Percentiles rank a stretch among this genome's conserved stretches.
These are phyloP conservation scores for Stegostoma tigrinum DNA, from an alignment of 2,113 vertebrate genomes.

Conservation along the genomic window DNA sequence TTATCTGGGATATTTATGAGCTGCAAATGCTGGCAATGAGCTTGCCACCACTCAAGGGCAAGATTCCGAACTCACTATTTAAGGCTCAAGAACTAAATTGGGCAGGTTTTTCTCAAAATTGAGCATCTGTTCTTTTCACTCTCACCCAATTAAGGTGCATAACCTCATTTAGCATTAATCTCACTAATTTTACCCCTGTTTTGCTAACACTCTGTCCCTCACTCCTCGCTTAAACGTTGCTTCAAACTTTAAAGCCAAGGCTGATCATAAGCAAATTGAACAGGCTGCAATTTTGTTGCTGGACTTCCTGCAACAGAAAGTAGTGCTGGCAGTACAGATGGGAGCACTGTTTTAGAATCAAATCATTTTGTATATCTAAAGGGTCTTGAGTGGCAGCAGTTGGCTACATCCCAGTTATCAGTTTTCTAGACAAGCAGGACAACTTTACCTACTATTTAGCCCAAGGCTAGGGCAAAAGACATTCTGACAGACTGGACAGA, in stretches of 20 bases:
- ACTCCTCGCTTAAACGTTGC: conserved; percentile 49
- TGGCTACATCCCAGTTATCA: conserved; percentile 65
- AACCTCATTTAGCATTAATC: too few relatives aligned
- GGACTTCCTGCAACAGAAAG: conserved; percentile 74
- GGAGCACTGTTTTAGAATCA: conserved; percentile 68
- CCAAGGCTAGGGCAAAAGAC: conserved; percentile 58
- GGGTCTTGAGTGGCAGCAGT: conserved; percentile 66
- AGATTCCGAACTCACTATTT: too few relatives aligned
- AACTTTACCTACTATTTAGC: conserved; percentile 66
- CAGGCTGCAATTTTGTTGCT: conserved; percentile 77
- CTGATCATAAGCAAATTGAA: conserved; percentile 33
- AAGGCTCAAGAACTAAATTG: too few relatives aligned
- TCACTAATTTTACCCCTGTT: neutral
- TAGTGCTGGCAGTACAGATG: conserved; percentile 68
- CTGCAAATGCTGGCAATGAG: too few relatives aligned
- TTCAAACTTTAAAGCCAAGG: conserved; percentile 52
- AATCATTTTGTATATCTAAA: conserved; percentile 70
- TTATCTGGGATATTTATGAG: too few relatives aligned
- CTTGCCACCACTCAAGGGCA: too few relatives aligned
- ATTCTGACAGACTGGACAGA: conserved; percentile 63
- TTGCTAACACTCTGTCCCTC: neutral
- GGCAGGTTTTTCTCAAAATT: too few relatives aligned
- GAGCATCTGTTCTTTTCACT: too few relatives aligned
- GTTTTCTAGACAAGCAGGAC: conserved; percentile 61
- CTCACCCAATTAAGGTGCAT: too few relatives aligned